These are phyloP conservation scores for Centroberyx gerrardi DNA, from an alignment of 2,797 vertebrate genomes.

Conservation along the genomic window DNA sequence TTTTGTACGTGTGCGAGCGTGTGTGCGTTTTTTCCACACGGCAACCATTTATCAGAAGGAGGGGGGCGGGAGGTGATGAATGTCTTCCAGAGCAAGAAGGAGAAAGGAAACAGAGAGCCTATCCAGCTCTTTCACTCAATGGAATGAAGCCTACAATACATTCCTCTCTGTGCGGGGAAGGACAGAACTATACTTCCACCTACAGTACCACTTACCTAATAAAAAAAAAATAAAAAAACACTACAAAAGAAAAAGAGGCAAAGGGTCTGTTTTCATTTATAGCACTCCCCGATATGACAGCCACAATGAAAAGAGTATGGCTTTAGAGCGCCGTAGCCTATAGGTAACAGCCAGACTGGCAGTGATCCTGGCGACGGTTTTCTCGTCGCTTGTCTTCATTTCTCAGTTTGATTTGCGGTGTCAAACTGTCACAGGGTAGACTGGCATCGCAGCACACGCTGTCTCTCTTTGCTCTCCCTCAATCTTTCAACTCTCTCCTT, in stretches of 20 bases:
- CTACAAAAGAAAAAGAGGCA: constrained; percentile 52
- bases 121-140: constrained; percentile 69
- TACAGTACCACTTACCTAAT: constrained; percentile 51
- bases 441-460: constrained; percentile 62
- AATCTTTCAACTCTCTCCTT: constrained; percentile 48
- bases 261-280: constrained; percentile 78
- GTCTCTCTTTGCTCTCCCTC: constrained; percentile 57
- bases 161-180: constrained; percentile 64
- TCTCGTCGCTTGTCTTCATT: constrained; percentile 80
- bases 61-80: constrained; percentile 57
- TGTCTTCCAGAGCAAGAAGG: constrained; percentile 60
- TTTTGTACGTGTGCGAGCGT: constrained; percentile 12
- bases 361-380: constrained; percentile 73
- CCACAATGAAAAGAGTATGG: constrained; percentile 68
- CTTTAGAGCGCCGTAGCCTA: constrained; percentile 68
- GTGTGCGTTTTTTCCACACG: constrained; percentile 59
- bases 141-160: constrained; percentile 64
- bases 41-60: constrained; percentile 66
- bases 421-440: constrained; percentile 81
- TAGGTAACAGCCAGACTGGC: constrained; percentile 77
- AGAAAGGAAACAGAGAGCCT: constrained; percentile 61
- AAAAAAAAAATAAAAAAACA: constrained; percentile 37
- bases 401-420: constrained; percentile 81
- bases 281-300: constrained; percentile 72
- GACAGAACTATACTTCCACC: constrained; percentile 65